Conservation (phyloP, 2,113 vertebrate species). For the Monopterus albus region DNA sequence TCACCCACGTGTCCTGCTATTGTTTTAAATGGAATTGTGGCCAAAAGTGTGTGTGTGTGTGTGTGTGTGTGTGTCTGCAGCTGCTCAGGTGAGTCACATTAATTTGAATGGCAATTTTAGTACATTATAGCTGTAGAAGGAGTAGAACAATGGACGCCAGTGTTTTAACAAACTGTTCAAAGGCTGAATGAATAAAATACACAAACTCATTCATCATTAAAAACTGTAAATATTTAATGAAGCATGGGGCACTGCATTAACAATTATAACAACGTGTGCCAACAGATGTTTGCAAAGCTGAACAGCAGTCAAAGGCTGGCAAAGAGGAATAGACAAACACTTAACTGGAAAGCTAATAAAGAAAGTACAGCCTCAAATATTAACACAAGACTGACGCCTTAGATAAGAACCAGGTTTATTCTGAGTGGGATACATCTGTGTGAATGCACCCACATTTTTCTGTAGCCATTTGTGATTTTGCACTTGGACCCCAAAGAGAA, state of each 20-base stretch:
- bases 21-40: constrained; percentile 31
- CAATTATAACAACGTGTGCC: constrained; percentile 6
- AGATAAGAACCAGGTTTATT: too few relatives aligned
- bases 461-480: not conserved
- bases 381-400: too few relatives aligned
- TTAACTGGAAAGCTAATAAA: not conserved
- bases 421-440: too few relatives aligned
- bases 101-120: not conserved
- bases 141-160: not conserved
- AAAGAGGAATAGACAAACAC: not conserved
- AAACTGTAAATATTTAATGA: constrained; percentile 1
- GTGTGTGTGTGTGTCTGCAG: constrained; percentile 12
- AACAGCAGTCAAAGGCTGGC: not conserved
- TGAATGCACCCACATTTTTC: too few relatives aligned
- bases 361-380: not conserved
- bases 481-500: constrained; percentile 5
- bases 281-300: constrained; percentile 11
- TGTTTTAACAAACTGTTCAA: not conserved
- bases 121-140: not conserved
- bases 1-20: constrained; percentile 56
- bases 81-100: constrained; percentile 12
- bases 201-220: not conserved
- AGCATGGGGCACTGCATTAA: not conserved
- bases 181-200: not conserved
- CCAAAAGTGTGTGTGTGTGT: constrained; percentile 20